A percentile compares a stretch with the other conserved stretches of the same genome.
Conservation (phyloP, 2,888 invertebrate species). For the Ennomos erosarius region DNA sequence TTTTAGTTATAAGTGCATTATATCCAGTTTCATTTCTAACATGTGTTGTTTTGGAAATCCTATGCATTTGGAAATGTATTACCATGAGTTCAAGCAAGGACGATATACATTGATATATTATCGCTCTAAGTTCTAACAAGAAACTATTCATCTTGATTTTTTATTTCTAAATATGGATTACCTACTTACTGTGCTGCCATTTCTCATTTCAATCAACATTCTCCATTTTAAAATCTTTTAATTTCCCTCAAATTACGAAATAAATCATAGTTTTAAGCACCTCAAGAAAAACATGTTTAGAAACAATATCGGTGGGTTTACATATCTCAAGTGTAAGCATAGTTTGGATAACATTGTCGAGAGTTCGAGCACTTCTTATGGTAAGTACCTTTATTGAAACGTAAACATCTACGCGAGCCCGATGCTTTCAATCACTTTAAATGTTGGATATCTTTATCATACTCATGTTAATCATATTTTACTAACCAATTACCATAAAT, state of each 20-base stretch:
- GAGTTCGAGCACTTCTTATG: conserved; percentile 47
- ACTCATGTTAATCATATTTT: conserved; percentile 1
- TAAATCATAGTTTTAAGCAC: conserved; percentile 35
- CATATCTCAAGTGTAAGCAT: conserved; percentile 45
- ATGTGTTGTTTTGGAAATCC: too few species aligned
- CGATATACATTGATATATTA: too few species aligned
- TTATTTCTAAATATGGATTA: too few species aligned
- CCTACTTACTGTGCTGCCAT: too few species aligned
- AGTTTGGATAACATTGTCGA: conserved; percentile 46
- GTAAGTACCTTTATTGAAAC: conserved; percentile 42
- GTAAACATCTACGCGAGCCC: conserved; percentile 32
- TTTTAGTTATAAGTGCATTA: neutral
- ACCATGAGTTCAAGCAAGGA: too few species aligned
- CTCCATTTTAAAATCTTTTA: conserved; percentile 14
- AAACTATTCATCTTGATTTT: too few species aligned
- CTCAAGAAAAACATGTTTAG: conserved; percentile 43
- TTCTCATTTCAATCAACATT: neutral
- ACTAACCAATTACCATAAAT: neutral
- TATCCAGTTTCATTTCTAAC: neutral
- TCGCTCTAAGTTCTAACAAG: too few species aligned
- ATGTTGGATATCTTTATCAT: conserved; percentile 9
- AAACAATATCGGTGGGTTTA: conserved; percentile 49
- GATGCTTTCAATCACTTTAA: conserved; percentile 15
- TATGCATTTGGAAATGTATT: too few species aligned
- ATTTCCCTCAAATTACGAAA: conserved; percentile 18